Evolutionary conservation across 1,140 invertebrate genomes (phyloP).

Genomic region (Drosophila funebris): DNA sequence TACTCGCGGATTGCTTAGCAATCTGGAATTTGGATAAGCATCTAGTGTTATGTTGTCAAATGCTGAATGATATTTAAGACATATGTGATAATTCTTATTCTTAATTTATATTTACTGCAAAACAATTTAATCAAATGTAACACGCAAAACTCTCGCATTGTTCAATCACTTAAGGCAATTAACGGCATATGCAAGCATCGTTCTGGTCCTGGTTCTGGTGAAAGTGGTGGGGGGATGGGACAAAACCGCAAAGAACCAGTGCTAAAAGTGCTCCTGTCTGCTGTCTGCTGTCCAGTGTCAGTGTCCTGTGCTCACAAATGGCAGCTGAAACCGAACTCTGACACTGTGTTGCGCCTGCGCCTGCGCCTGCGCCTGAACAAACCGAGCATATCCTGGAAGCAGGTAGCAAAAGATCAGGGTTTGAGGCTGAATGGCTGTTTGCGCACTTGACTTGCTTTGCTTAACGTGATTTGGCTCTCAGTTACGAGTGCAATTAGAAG

Average conservation of each 20-base stretch:
- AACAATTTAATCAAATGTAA: no score
- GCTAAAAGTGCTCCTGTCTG: slow-evolving; percentile 53
- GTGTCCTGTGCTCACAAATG: slow-evolving; percentile 28
- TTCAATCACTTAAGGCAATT: no score
- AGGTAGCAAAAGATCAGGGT: slow-evolving; percentile 27
- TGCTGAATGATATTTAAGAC: no score
- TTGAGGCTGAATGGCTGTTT: neutral
- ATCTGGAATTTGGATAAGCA: no score
- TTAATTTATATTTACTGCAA: no score
- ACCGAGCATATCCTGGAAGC: slow-evolving; percentile 42
- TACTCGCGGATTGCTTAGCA: no score
- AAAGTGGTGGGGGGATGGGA: neutral
- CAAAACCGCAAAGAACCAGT: slow-evolving; percentile 64
- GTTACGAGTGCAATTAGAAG: slow-evolving; percentile 65
- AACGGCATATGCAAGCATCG: neutral
- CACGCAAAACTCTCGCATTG: no score
- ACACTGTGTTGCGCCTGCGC: slow-evolving; percentile 12
- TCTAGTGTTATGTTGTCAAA: no score
- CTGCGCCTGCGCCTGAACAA: slow-evolving; percentile 17
- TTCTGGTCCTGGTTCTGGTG: neutral
- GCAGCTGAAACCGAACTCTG: slow-evolving; percentile 55
- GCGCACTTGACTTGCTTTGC: slow-evolving; percentile 62
- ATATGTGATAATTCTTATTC: no score
- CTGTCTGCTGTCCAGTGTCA: slow-evolving; percentile 38
- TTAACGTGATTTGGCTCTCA: slow-evolving; percentile 59